phyloP scores from a whole-genome alignment of 2,888 invertebrate genomes.

The Aphelenchoides bicaudatus region DNA sequence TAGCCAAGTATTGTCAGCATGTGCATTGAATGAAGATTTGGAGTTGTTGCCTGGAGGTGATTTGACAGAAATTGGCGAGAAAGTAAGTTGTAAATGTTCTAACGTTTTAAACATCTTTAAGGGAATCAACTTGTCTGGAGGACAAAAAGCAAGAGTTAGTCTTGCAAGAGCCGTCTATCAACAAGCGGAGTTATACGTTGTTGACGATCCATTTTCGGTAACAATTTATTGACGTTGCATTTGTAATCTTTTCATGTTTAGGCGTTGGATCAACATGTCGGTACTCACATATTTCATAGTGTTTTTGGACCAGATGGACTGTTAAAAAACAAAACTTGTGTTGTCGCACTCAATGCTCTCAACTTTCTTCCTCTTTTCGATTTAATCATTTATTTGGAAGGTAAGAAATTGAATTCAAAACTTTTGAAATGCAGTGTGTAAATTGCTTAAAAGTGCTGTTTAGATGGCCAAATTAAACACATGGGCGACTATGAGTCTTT shows the following conservation, averaged over 20 bases:
- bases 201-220: conserved; percentile 89
- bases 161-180: conserved; percentile 81
- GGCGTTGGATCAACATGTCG: conserved; percentile 94
- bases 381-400: conserved; percentile 80
- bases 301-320: conserved; percentile 64
- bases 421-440: too few species aligned
- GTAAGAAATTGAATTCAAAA: conserved; percentile 31
- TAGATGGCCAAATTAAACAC: conserved; percentile 6
- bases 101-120: too few species aligned
- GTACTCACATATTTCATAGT: conserved; percentile 72
- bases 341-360: conserved; percentile 90
- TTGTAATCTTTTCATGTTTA: too few species aligned
- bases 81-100: too few species aligned
- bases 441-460: too few species aligned
- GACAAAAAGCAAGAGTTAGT: conserved; percentile 84
- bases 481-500: background rate
- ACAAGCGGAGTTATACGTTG: conserved; percentile 77
- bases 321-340: conserved; percentile 69
- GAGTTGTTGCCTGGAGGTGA: conserved; percentile 85
- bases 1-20: conserved; percentile 71
- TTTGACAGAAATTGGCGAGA: conserved; percentile 95
- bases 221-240: too few species aligned
- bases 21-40: conserved; percentile 84
- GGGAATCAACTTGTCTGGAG: conserved; percentile 76
- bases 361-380: conserved; percentile 87